Base-by-base conservation (phyloP, 2,888 invertebrate genomes). In the Meandrusa payeni region DNA sequence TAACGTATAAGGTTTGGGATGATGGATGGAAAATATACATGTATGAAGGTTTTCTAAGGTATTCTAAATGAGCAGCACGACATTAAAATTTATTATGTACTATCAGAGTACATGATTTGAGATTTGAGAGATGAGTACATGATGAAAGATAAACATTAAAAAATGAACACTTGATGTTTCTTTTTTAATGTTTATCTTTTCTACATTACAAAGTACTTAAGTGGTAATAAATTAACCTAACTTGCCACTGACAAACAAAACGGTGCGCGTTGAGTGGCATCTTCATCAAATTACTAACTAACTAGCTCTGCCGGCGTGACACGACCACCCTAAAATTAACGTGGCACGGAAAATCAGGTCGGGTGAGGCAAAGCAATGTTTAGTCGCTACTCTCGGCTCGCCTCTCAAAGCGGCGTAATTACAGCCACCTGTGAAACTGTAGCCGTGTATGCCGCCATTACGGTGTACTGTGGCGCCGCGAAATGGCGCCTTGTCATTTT, bases 391-490 rank as follows among this genome's bases (percentile, higher is more conserved):
- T 51, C 63, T 54, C 57, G 61, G 67, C 61, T 76, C 74, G 52
- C 47, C 63, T 77, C 66, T 75, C 76, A 77, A 76, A 76, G 75
- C 54, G 41, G 24, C 26, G 52, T 64, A 62, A 62, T 61, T 64
- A 57, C 54, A 36, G 58, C 52, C 54, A 58, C 59, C 60, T 63
- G 63, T 64, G 76, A 64, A 71, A 74, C 66, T 55, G 60, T 70
- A 76, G 51, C 59, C 56, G 61, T 58, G 65, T 68, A 63, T 69
- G 72, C 59, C 62, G 64, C 64, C 66, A 74, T 74, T 74, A 72
- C 55, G 46, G 57, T 55, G 56, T 58, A 58, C 37, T 9, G 33
- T 37, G 29, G 56, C 57, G 56, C 24, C 58, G 57, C 41, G 40
- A 47, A 54, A 51, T 49, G 41, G 48, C 36, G 46, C 51, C 54